Base-by-base conservation (phyloP, 2,797 vertebrate genomes). In the Myotis pilosus region DNA sequence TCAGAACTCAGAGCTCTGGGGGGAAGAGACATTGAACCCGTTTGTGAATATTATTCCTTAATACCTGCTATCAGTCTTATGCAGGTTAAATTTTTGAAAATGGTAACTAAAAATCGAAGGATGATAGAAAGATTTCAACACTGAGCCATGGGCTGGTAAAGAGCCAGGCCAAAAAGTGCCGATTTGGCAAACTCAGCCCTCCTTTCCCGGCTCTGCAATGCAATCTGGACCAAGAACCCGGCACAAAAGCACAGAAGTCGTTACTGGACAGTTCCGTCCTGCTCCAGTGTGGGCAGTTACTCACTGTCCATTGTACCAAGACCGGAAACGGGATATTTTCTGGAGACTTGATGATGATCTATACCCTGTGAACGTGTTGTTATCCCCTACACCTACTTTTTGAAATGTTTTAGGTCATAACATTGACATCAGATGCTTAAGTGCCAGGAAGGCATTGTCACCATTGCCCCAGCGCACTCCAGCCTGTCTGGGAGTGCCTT, bases 51-150 rank as follows among this genome's bases (percentile, higher is more conserved):
- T 71, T 36, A 60, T 7, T 79, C 62, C 62, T 87, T 88, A 28
- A 78, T 28, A 83, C 69, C 38, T 72, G 74, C 44, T n/a, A 8
- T n/a, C 38, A 66, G 9, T 69, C 66, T 89, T 49, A 62, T 62
- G 41, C 28, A 55, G 62, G 41, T 75, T 74, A 87, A 7, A 20
- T 55, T 88, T 94, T 88, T 68, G 53, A 76, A 92, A 75, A 38
- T 1, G 23, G 51, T 57, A 38, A 81, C 74, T 66, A 23, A 80
- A 72, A 60, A 11, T 5, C 9, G 1, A 30, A 69, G 33, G 28
- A 25, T 17, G 90, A 5, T 30, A 49, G 80, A 55, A 72, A 75
- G 75, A 53, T 66, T 19, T 38, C 28, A 8, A 2, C 69, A 0
- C 9, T n/a, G 47, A 92, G 75, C 55, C 8, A 0, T 6, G 3